Evolutionary conservation across 2,888 invertebrate species (phyloP), one percentile per base, ranked within the genome.

Genomic region (Dermolepida albohirtum): DNA sequence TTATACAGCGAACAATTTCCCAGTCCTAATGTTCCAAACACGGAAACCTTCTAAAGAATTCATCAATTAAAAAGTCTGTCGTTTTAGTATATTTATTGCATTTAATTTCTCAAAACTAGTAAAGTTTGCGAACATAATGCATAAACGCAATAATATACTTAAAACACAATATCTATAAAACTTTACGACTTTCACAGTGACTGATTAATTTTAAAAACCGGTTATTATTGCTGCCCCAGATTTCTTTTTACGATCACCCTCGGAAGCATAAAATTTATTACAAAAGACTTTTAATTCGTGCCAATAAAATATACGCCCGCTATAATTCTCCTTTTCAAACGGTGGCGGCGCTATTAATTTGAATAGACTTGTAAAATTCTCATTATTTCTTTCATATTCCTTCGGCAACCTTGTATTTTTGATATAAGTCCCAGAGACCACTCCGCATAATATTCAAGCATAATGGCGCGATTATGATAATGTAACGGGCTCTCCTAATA

Each of bases 351-450:
- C 17, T 39, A 41, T 54, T 54, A 54, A 54, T 54, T 54, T 40
- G 14, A 54, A 40, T 54, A 40, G 40, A 8, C 54, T 54, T 54
- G 54, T 54, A 54, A 54, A 54, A 54, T 54, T 54, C 54, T 17
- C 40, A 16, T 54, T 54, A 40, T 54, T 54, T 17, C 16, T 54
- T 54, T 54, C 54, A n/a, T 39, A 54, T 54, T 54, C 54, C 40
- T 40, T 10, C 40, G n/a, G 40, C 54, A 54, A 54, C 16, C 10
- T 54, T 40, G 16, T 54, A 54, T 54, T 54, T 6, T 40, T 8
- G 1, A 17, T 40, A 41, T 40, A 40, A 40, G 40, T 54, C 40
- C 40, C 40, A 17, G 40, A 54, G n/a, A 40, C 54, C 54, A 40
- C 39, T 39, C 34, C 40, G 54, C 17, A 54, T 54, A 54, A 54